Conservation (phyloP, 64 coral and sea anemone genomes). For the Hydrozoanthus tunicans region DNA sequence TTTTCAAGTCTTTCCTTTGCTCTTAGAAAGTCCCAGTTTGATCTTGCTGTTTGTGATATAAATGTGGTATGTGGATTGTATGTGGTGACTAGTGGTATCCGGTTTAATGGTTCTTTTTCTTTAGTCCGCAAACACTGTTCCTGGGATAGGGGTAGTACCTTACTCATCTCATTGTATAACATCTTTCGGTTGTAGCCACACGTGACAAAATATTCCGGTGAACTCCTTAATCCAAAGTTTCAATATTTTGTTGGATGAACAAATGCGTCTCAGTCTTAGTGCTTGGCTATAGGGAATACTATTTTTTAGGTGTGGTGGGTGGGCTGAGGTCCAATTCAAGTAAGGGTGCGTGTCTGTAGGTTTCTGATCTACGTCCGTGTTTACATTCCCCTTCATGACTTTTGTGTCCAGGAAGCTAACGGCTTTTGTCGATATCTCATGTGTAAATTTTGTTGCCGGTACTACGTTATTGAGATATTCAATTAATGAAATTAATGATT, state of each 20-base stretch:
- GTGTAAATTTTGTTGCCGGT: not conserved
- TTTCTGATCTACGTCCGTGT: too few species aligned
- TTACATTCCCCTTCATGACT: not conserved
- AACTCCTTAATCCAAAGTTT: too few species aligned
- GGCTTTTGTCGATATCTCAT: not conserved
- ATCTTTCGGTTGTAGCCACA: too few species aligned
- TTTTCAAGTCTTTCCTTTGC: too few species aligned
- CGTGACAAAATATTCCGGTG: too few species aligned
- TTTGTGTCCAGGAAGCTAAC: constrained; percentile 6
- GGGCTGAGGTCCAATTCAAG: too few species aligned
- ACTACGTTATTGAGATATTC: not conserved
- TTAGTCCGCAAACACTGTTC: not conserved
- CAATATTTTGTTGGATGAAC: too few species aligned
- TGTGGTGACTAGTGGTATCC: not conserved
- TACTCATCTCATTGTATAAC: not conserved
- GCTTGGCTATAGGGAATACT: too few species aligned
- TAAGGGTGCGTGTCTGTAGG: too few species aligned
- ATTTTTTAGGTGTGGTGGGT: too few species aligned
- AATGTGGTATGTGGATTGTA: not conserved
- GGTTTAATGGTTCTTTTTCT: not conserved
- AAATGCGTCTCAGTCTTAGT: not conserved
- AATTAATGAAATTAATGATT: not conserved
- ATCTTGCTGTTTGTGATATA: not conserved
- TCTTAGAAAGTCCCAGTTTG: too few species aligned
- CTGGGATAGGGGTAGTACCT: not conserved